phyloP scores from a whole-genome alignment of 2,113 vertebrate genomes.

The Baryphthengus martii region DNA sequence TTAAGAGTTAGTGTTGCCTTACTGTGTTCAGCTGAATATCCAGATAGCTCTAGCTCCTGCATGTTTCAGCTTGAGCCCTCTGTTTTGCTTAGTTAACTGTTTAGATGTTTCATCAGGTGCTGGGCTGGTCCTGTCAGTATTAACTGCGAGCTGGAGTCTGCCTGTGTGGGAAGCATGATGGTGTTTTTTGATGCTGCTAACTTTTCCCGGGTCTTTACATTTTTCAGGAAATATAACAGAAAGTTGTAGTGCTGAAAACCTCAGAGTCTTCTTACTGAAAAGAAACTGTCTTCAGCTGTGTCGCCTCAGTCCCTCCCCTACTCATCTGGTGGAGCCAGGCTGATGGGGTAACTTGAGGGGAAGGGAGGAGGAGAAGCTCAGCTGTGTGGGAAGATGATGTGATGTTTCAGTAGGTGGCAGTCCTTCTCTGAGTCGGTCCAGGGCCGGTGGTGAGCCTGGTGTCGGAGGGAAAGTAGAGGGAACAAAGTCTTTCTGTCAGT shows the following conservation, averaged over 20 bases:
- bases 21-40: neutral
- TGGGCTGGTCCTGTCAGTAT: neutral
- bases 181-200: rapidly evolving
- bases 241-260: neutral
- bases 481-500: neutral
- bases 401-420: constrained; percentile 29
- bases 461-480: neutral
- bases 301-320: rapidly evolving
- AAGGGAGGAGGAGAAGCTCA: neutral
- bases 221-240: neutral
- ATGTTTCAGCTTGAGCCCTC: neutral
- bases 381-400: neutral
- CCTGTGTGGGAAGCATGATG: neutral
- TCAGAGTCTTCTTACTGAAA: neutral
- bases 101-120: neutral
- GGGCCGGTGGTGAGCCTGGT: neutral
- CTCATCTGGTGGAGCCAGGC: neutral
- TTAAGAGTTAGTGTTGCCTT: neutral
- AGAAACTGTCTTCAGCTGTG: neutral
- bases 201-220: neutral
- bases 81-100: neutral
- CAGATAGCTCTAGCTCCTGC: neutral
- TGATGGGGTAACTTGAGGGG: neutral
- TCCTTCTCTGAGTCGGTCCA: neutral
- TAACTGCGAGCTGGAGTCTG: neutral